Evolutionary conservation across 2,797 vertebrate species (phyloP).

Genomic region (Phylloscopus collybita): DNA sequence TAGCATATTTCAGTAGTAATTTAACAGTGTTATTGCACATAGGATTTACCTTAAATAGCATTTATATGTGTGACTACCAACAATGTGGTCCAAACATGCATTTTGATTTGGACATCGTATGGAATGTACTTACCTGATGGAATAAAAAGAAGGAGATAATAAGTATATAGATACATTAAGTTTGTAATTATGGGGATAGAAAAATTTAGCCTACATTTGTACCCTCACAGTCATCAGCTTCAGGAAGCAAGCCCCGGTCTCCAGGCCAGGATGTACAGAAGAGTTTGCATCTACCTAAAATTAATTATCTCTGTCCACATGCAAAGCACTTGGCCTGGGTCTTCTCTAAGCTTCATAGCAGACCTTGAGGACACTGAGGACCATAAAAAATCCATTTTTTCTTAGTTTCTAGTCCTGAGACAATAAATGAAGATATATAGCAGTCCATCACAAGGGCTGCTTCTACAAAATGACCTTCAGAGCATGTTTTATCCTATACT

Average conservation of each 20-base stretch:
- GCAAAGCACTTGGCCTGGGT: neutral
- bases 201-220: neutral
- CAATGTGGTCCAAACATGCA: neutral
- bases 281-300: neutral
- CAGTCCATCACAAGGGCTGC: neutral
- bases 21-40: neutral
- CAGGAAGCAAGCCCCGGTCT: neutral
- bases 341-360: neutral
- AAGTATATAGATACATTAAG: fast-evolving
- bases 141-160: neutral
- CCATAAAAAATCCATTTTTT: neutral
- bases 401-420: neutral
- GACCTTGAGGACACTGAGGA: neutral
- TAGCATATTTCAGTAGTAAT: neutral
- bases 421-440: neutral
- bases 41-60: neutral
- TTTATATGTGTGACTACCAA: neutral
- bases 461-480: neutral
- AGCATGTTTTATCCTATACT: neutral
- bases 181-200: neutral
- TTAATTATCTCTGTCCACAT: neutral
- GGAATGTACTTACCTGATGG: neutral
- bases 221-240: neutral
- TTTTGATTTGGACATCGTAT: neutral
- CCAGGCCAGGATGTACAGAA: neutral